Evolutionary conservation across 2,113 vertebrate genomes (phyloP).

Genomic region (Limanda limanda): DNA sequence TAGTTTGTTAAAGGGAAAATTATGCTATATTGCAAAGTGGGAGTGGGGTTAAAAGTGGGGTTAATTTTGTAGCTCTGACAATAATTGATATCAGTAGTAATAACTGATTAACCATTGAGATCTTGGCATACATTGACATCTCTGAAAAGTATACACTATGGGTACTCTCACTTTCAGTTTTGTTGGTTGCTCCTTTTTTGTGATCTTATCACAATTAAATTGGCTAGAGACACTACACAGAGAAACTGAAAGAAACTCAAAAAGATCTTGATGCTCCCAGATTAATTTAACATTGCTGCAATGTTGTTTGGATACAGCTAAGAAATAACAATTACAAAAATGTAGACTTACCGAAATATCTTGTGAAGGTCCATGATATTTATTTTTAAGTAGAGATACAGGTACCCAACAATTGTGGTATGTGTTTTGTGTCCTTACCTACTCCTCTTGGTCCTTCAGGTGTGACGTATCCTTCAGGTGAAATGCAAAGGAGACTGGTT

Average conservation of each 20-base stretch:
- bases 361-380: no score
- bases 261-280: not conserved
- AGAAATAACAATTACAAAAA: no score
- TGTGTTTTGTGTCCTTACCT: not conserved
- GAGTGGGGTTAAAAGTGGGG: no score
- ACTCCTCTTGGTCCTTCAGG: constrained; percentile 76
- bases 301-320: no score
- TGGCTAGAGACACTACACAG: not conserved
- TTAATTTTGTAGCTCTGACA: no score
- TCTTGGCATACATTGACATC: not conserved
- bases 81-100: no score
- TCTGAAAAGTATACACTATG: not conserved
- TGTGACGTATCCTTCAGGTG: constrained; percentile 95
- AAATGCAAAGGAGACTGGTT: constrained; percentile 87
- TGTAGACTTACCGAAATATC: not conserved
- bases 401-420: not conserved
- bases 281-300: not conserved
- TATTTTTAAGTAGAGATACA: not conserved
- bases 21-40: no score
- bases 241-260: not conserved
- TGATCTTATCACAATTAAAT: not conserved
- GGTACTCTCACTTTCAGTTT: not conserved
- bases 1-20: no score
- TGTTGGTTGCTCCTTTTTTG: no score
- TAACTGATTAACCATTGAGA: no score